These are phyloP conservation scores for Brassicogethes aeneus DNA, from an alignment of 2,888 invertebrate species.

Conservation along the genomic window DNA sequence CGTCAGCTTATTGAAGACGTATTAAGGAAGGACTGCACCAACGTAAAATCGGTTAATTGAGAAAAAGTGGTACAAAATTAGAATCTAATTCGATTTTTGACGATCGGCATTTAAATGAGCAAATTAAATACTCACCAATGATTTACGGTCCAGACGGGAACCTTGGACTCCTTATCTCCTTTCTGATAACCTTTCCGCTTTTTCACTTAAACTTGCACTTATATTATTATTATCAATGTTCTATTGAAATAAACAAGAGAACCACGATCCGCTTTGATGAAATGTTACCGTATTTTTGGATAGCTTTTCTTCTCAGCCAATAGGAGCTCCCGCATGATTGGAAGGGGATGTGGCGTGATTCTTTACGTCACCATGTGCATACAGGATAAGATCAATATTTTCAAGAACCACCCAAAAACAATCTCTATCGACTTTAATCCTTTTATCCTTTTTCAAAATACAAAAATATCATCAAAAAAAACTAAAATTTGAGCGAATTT, in stretches of 20 bases:
- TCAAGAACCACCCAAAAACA: too few relatives aligned
- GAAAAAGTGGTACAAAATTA: too few relatives aligned
- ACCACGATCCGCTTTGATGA: conserved; percentile 11
- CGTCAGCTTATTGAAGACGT: too few relatives aligned
- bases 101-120: too few relatives aligned
- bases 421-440: too few relatives aligned
- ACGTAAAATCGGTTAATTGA: too few relatives aligned
- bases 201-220: conserved; percentile 10
- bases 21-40: too few relatives aligned
- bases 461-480: too few relatives aligned
- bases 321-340: conserved; percentile 8
- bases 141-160: not conserved
- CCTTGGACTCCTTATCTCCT: not conserved
- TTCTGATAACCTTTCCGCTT: not conserved
- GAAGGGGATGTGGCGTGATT: conserved; percentile 21
- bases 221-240: too few relatives aligned
- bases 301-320: conserved; percentile 13
- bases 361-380: conserved; percentile 18
- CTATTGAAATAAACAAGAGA: not conserved
- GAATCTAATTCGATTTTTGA: too few relatives aligned
- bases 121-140: not conserved
- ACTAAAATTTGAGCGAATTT: too few relatives aligned
- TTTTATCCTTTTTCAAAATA: too few relatives aligned
- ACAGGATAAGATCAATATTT: conserved; percentile 17
- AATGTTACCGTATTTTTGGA: conserved; percentile 22